phyloP scores from a whole-genome alignment of 2,888 invertebrate genomes.

The Cordylochernes scorpioides region DNA sequence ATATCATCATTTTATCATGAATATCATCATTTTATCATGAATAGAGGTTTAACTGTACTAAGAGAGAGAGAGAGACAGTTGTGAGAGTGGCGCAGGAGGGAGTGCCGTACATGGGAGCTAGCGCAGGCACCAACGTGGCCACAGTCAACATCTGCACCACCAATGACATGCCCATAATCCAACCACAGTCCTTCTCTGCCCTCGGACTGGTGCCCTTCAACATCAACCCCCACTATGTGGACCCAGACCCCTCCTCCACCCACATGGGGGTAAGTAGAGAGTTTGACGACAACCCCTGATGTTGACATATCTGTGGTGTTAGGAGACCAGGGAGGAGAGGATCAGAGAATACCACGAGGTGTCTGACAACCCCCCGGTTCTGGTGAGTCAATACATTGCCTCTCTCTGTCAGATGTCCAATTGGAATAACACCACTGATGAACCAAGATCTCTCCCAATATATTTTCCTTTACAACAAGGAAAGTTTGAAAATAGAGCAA shows the following conservation, averaged over 20 bases:
- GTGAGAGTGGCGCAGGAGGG: no score
- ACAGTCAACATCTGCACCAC: slow-evolving; percentile 51
- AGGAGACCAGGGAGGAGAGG: slow-evolving; percentile 45
- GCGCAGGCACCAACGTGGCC: slow-evolving; percentile 58
- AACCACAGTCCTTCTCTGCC: slow-evolving; percentile 42
- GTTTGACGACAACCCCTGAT: not conserved
- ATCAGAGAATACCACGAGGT: slow-evolving; percentile 38
- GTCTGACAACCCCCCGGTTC: slow-evolving; percentile 31
- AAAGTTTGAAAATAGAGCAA: no score
- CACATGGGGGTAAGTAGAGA: slow-evolving; percentile 34
- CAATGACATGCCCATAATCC: slow-evolving; percentile 65
- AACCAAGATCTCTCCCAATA: no score
- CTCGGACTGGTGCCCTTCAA: slow-evolving; percentile 48
- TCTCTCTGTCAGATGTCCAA: no score
- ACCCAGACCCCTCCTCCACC: slow-evolving; percentile 26
- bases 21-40: no score
- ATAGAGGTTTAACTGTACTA: no score
- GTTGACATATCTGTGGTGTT: not conserved
- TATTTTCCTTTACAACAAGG: no score
- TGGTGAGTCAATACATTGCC: slow-evolving; percentile 20
- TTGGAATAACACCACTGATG: no score
- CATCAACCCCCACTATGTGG: slow-evolving; percentile 57
- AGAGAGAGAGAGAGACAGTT: no score
- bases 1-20: no score
- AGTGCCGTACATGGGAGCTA: slow-evolving; percentile 44